Evolutionary conservation across 2,888 invertebrate species (phyloP).

Genomic region (Nycteola revayana): DNA sequence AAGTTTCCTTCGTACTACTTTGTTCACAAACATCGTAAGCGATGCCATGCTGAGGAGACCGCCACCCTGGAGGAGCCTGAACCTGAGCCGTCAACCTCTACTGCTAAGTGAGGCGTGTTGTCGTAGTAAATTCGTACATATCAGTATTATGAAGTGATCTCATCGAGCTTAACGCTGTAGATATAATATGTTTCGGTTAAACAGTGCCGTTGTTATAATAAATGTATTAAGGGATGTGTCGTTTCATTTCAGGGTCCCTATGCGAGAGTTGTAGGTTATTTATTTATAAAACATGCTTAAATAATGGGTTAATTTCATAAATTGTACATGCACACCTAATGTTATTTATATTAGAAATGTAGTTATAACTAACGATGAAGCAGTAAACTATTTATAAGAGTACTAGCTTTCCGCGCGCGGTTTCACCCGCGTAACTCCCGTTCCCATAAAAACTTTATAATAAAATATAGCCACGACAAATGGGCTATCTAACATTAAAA

Average conservation of each 20-base stretch:
- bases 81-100: conserved; percentile 28
- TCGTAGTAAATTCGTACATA: conserved; percentile 46
- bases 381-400: no score
- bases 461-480: no score
- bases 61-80: conserved; percentile 15
- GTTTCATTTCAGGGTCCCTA: conserved; percentile 21
- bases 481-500: no score
- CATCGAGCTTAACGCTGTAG: conserved; percentile 47
- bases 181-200: conserved; percentile 36
- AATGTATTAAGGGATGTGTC: conserved; percentile 29
- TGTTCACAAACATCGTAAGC: conserved; percentile 94
- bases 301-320: no score
- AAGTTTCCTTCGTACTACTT: conserved; percentile 97
- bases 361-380: no score
- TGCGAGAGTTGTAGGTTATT: no score
- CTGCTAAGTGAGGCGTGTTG: conserved; percentile 43
- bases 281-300: no score
- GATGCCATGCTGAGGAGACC: conserved; percentile 88
- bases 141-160: conserved; percentile 50
- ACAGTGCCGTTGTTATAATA: conserved; percentile 38
- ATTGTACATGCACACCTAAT: no score
- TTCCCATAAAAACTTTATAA: no score
- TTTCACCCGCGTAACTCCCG: no score
- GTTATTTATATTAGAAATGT: no score
- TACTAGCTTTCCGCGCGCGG: no score